Conservation (phyloP, 1,140 invertebrate species). For the Euschistus heros region DNA sequence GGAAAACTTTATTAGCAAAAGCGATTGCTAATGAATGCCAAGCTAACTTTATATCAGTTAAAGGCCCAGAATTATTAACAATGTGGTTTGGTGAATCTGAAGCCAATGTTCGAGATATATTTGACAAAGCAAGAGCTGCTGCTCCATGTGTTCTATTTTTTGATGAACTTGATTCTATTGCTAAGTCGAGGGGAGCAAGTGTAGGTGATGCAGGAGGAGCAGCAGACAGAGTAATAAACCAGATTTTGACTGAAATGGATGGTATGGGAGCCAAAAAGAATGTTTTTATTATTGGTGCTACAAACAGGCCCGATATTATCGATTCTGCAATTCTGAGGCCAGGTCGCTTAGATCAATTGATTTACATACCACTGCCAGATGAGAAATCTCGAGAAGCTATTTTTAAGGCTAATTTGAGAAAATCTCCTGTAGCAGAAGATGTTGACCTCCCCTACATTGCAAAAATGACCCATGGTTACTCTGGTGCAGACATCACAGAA, state of each 20-base stretch:
- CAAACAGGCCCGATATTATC: constrained; percentile 46
- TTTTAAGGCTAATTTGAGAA: constrained; percentile 87
- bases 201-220: constrained; percentile 81
- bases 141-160: constrained; percentile 99
- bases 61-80: constrained; percentile 95
- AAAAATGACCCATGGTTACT: constrained; percentile 77
- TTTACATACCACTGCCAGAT: constrained; percentile 98
- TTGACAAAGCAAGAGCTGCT: constrained; percentile 98
- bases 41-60: constrained; percentile 99
- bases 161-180: constrained; percentile 99
- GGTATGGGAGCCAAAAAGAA: constrained; percentile 99
- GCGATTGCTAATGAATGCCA: constrained; percentile 99
- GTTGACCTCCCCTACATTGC: constrained; percentile 88
- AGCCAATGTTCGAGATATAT: constrained; percentile 98
- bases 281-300: constrained; percentile 97
- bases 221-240: constrained; percentile 98
- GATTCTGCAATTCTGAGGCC: constrained; percentile 97
- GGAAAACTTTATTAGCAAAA: constrained; percentile 97
- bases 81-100: constrained; percentile 99
- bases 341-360: constrained; percentile 95
- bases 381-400: constrained; percentile 94
- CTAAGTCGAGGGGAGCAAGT: constrained; percentile 93
- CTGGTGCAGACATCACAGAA: constrained; percentile 96
- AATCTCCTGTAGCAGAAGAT: constrained; percentile 91
- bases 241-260: constrained; percentile 99